Conservation (phyloP, 2,888 invertebrate species). For the Melikaiella ostensackeni region DNA sequence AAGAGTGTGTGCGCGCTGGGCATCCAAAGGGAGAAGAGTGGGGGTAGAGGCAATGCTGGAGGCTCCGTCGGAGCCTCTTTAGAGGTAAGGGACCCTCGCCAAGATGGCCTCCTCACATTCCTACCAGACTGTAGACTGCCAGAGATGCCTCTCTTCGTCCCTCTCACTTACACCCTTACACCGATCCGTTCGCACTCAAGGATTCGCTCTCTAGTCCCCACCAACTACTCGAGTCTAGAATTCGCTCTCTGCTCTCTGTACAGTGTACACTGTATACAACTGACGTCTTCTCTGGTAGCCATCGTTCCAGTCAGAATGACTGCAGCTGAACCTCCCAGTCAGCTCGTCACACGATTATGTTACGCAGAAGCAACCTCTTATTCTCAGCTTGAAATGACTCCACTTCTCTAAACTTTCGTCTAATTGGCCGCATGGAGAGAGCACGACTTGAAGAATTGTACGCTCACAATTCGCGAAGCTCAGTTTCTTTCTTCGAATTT, state of each 20-base stretch:
- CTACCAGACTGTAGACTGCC: conserved; percentile 57
- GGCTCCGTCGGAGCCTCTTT: conserved; percentile 62
- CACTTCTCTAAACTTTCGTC: conserved; percentile 13
- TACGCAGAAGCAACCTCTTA: conserved; percentile 37
- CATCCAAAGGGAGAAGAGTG: conserved; percentile 44
- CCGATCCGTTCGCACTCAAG: conserved; percentile 51
- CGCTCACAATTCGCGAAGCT: not conserved
- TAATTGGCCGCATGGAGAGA: conserved; percentile 22
- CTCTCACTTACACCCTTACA: conserved; percentile 29
- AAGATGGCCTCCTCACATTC: conserved; percentile 75
- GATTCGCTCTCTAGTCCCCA: conserved; percentile 46
- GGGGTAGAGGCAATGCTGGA: conserved; percentile 57
- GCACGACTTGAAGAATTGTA: not conserved
- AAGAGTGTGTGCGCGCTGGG: conserved; percentile 25
- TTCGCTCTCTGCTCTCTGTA: conserved; percentile 17
- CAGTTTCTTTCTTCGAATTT: not conserved
- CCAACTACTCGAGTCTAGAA: conserved; percentile 29
- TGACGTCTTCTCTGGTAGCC: conserved; percentile 18
- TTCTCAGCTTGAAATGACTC: conserved; percentile 32
- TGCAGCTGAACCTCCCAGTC: conserved; percentile 12
- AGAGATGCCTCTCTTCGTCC: conserved; percentile 43
- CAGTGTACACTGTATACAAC: not conserved
- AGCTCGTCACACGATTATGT: conserved; percentile 22
- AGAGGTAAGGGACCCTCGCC: conserved; percentile 63
- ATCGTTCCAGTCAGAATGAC: conserved; percentile 18